phyloP scores from a whole-genome alignment of 2,888 invertebrate genomes.

The Fabriciana adippe region DNA sequence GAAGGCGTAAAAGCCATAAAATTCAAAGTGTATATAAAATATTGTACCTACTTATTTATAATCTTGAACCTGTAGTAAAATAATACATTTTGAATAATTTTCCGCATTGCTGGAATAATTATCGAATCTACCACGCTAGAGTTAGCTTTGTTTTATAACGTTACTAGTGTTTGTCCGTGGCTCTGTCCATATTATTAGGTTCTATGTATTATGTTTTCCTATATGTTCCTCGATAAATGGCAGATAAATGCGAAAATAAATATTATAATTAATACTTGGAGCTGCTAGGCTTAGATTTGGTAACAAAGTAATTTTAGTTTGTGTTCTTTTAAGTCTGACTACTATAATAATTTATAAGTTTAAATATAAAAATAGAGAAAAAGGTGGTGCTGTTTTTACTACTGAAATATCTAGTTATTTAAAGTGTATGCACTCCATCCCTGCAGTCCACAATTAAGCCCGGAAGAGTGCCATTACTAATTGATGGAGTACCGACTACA shows the following conservation, averaged over 20 bases:
- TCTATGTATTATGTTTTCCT: no score
- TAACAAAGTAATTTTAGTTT: no score
- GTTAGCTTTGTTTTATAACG: no score
- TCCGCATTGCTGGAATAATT: conserved; percentile 12
- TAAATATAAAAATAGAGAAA: neutral
- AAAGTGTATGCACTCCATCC: conserved; percentile 20
- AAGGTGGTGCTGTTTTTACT: neutral
- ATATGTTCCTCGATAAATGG: no score
- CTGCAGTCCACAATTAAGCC: conserved; percentile 28
- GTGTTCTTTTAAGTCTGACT: no score
- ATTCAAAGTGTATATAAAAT: neutral
- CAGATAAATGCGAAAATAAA: no score
- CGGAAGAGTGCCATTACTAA: conserved; percentile 34
- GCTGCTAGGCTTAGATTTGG: no score
- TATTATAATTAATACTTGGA: no score
- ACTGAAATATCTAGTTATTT: conserved; percentile 22
- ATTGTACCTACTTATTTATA: conserved; percentile 5
- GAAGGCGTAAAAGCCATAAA: no score
- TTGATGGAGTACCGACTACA: conserved; percentile 29
- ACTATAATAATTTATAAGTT: no score
- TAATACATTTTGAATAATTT: conserved; percentile 10
- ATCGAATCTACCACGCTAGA: neutral
- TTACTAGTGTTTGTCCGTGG: no score
- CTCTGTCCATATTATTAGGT: no score
- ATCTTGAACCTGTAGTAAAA: neutral